Evolutionary conservation across 2,113 vertebrate species (phyloP).

Genomic region (Anolis carolinensis): DNA sequence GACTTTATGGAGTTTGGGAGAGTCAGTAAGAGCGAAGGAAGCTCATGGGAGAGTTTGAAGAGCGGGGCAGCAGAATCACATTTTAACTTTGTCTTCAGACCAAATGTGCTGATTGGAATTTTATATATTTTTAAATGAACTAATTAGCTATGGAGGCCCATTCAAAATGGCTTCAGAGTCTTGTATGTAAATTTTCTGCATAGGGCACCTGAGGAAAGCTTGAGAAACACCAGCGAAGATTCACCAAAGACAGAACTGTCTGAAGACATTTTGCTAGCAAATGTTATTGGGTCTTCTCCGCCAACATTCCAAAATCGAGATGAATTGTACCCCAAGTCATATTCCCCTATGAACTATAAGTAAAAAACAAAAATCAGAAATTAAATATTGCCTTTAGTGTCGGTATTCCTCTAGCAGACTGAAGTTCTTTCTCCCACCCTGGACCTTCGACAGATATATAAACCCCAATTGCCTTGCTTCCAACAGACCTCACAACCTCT

Average conservation of each 20-base stretch:
- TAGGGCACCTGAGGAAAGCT: background rate
- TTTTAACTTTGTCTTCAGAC: slow-evolving; percentile 41
- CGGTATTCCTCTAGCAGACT: too few species aligned
- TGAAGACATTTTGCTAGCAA: too few species aligned
- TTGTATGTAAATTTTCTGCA: background rate
- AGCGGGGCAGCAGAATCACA: background rate
- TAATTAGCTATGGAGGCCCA: background rate
- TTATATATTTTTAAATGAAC: background rate
- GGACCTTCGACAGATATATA: too few species aligned
- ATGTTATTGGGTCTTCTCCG: too few species aligned
- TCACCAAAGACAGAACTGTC: background rate
- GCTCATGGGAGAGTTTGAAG: background rate
- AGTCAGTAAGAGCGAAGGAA: background rate
- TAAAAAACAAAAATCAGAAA: too few species aligned
- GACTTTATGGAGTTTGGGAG: slow-evolving; percentile 41
- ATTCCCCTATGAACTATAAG: too few species aligned
- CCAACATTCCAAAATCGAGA: too few species aligned
- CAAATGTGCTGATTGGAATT: slow-evolving; percentile 49
- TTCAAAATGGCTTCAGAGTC: background rate
- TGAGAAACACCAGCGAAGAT: background rate
- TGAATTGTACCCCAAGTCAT: too few species aligned
- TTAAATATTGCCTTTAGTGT: too few species aligned
- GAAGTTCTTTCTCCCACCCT: too few species aligned
- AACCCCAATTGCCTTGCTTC: too few species aligned
- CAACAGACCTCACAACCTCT: too few species aligned